Evolutionary conservation across 2,888 invertebrate genomes (phyloP), one percentile per base, ranked within the genome.

Genomic region (Serrognathus titanus): DNA sequence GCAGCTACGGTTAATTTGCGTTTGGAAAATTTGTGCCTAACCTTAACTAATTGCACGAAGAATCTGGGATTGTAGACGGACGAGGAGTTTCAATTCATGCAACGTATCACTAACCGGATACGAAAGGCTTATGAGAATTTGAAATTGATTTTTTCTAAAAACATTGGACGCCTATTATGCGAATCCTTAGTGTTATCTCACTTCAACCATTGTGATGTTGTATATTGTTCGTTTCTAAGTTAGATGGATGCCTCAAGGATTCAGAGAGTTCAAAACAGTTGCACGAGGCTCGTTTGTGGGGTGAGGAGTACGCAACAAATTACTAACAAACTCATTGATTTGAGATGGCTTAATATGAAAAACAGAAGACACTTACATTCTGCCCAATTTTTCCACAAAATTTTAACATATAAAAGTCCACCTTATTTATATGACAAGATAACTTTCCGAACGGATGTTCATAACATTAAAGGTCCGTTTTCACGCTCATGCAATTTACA

Each of bases 261-360:
- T 43, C 43, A n/a, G n/a, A 43, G 24, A 11, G 5, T 55, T 10
- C 51, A 55, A n/a, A 55, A 52, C 10, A 51, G 43, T 36, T 55
- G 51, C 31, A 20, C 51, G n/a, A 8, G 55, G 10, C 36, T 55
- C 10, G 46, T 46, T 8, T 47, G n/a, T 16, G 51, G 20, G 16
- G 40, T 52, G n/a, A 9, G 39, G 12, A 51, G 41, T 24, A 20
- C 10, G n/a, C 37, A 43, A 13, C 20, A 9, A 3, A 12, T 56
- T 7, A 39, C 40, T n/a, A n/a, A n/a, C n/a, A n/a, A n/a, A n/a
- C n/a, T n/a, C n/a, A n/a, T n/a, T n/a, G n/a, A n/a, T n/a, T n/a
- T n/a, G n/a, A n/a, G n/a, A n/a, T n/a, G n/a, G n/a, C n/a, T n/a
- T n/a, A n/a, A n/a, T n/a, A n/a, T n/a, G n/a, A n/a, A n/a, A n/a